Evolutionary conservation across 2,888 invertebrate genomes (phyloP).

Genomic region (Liposcelis brunnea): DNA sequence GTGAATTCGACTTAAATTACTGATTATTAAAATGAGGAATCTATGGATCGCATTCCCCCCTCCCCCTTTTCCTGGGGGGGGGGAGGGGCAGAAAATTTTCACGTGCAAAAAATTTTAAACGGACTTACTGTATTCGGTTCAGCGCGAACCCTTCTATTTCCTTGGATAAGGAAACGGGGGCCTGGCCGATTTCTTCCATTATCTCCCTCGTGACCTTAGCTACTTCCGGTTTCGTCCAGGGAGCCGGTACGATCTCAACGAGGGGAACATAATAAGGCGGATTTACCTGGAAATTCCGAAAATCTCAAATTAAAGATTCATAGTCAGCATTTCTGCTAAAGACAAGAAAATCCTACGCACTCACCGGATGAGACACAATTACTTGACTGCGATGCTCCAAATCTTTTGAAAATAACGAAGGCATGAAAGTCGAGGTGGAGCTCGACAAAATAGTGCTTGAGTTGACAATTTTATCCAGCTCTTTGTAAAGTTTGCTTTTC

Average conservation of each 20-base stretch:
- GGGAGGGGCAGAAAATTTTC: too few species aligned
- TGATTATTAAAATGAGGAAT: not conserved
- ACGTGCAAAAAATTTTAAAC: too few species aligned
- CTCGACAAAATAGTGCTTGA: slow-evolving; percentile 69
- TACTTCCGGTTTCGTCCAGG: slow-evolving; percentile 73
- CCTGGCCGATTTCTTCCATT: slow-evolving; percentile 81
- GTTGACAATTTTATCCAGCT: slow-evolving; percentile 62
- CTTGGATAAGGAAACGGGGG: slow-evolving; percentile 66
- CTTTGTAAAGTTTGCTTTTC: slow-evolving; percentile 61
- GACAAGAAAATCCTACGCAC: slow-evolving; percentile 15
- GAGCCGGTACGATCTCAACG: slow-evolving; percentile 86
- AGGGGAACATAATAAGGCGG: slow-evolving; percentile 92
- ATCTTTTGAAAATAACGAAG: slow-evolving; percentile 68
- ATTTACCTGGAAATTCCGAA: slow-evolving; percentile 44
- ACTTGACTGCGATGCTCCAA: slow-evolving; percentile 54
- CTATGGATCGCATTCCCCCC: too few species aligned
- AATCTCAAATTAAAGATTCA: not conserved
- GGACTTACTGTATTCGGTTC: slow-evolving; percentile 73
- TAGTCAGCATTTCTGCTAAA: slow-evolving; percentile 1
- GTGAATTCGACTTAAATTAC: too few species aligned
- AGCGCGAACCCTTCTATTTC: slow-evolving; percentile 88
- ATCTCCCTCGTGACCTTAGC: slow-evolving; percentile 52
- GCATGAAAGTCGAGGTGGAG: slow-evolving; percentile 83
- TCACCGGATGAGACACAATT: slow-evolving; percentile 76
- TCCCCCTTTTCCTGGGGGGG: too few species aligned